phyloP scores from a whole-genome alignment of 1,140 invertebrate genomes.

The Acromyrmex heyeri region DNA sequence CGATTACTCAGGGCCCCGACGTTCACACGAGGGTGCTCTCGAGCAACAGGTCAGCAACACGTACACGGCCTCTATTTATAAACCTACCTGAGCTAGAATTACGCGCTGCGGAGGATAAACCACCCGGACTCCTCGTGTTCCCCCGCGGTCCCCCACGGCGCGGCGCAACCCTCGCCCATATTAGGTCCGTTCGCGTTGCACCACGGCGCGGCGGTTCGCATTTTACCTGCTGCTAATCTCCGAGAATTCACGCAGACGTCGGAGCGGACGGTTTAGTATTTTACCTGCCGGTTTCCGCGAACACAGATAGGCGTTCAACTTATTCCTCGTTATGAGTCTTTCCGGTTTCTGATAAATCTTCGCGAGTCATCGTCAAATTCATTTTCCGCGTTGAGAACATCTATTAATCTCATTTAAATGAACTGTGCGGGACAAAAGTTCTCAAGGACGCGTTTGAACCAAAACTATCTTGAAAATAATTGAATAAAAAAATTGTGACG shows the following conservation, averaged over 20 bases:
- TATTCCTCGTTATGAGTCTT: neutral
- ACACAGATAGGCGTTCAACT: neutral
- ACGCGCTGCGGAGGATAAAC: slow-evolving; percentile 73
- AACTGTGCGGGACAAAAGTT: neutral
- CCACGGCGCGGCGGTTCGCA: slow-evolving; percentile 40
- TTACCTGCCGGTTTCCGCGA: neutral
- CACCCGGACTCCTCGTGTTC: slow-evolving; percentile 74
- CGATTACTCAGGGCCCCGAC: slow-evolving; percentile 82
- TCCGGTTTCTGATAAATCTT: neutral
- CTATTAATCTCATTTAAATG: neutral
- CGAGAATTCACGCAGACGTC: slow-evolving; percentile 45
- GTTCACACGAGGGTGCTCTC: slow-evolving; percentile 82
- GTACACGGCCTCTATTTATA: slow-evolving; percentile 82
- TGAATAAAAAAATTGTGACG: neutral
- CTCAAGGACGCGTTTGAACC: too few species aligned
- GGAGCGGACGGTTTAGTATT: slow-evolving; percentile 26
- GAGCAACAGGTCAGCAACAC: slow-evolving; percentile 84
- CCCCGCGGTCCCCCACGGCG: slow-evolving; percentile 44
- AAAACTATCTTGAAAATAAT: slow-evolving; percentile 4
- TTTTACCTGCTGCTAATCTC: slow-evolving; percentile 63
- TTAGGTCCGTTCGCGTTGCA: slow-evolving; percentile 58
- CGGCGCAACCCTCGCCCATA: slow-evolving; percentile 61
- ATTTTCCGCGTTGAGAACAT: neutral
- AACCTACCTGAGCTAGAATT: slow-evolving; percentile 82
- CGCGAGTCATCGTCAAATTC: neutral